Evolutionary conservation across 2,888 invertebrate species (phyloP), one percentile per base, ranked within the genome.

Genomic region (Deilephila porcellus): DNA sequence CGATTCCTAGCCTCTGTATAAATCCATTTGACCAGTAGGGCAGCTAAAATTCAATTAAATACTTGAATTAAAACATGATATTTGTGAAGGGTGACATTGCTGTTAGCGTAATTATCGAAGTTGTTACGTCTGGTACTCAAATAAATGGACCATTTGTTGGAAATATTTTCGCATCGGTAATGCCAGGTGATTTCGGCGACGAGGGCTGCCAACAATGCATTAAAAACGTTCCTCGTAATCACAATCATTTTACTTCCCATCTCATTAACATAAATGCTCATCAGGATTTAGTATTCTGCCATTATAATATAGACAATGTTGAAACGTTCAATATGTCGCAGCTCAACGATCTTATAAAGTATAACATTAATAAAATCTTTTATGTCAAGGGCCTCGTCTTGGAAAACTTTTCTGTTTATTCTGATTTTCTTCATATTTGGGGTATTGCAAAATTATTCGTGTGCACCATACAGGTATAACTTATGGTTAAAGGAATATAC

Each of bases 91-190:
- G 71, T 59, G 32, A 71, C 84, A 88, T 88, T 88, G 83, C 82
- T 81, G 86, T 87, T 87, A 91, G 91, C 85, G 89, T 90, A 90
- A 92, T 92, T 89, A 88, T 88, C 81, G 86, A 90, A 91, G 90
- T 91, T 91, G 90, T 93, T 91, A 91, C 87, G 86, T 86, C 86
- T 88, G 90, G 88, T 89, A 86, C 87, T 88, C 83, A 85, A 86
- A 91, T 89, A 91, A 93, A 93, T 92, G 90, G 88, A 86, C 88
- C 88, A 91, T 93, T 93, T 89, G 91, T 87, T 85, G 90, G 83
- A 89, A 93, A 93, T 93, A 93, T 94, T 93, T 92, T 90, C 88
- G 85, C 80, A 71, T 81, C 86, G 87, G 90, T 92, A 93, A 94
- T 93, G 91, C 82, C 92, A 92, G 93, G 93, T 93, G 92, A 93